Base-by-base conservation (phyloP, 2,113 vertebrate genomes). In the Antennarius striatus region DNA sequence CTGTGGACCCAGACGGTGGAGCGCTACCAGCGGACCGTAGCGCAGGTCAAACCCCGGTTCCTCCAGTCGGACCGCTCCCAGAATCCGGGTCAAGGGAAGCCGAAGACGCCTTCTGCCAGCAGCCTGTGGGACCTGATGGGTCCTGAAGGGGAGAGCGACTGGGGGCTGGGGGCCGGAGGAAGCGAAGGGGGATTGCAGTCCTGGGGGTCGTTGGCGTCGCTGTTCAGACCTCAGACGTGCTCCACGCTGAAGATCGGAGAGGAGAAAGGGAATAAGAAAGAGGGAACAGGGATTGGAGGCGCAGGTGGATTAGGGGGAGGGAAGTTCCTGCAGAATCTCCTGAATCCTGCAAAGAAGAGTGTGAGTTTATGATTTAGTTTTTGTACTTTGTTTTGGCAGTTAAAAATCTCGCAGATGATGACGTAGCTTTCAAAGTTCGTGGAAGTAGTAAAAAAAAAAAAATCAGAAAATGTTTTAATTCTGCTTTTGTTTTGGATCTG, bases 1-100 rank as follows among this genome's bases (percentile, higher is more conserved):
- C 89, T 93, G n/a, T 94, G 93, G 93, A 91, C 91, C 4, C 91
- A 92, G 71, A 93, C 92, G 0, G 83, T 93, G 28, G 92, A 93
- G 76, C 91, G 92, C 62, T 94, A 94, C 87, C 93, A 94, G 80
- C 82, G 86, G 50, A 93, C 92, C 0, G 88, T 93, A 0, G 87
- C 91, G 0, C 91, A 92, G 32, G 92, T 93, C 22, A 93, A 93
- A 67, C 91, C 89, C 3, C 71, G 91, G 0, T 90, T 93, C 50
- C 90, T 93, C 14, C 92, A 92, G 70, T 77, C 88, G 0, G 91
- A 93, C 39, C 50, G 91, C 22, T 29, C 30, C 3, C 88, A 88
- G 68, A 80, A 61, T 13, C 77, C 78, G 6, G 64, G 60, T 53
- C 79, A 81, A 42, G 81, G 75, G 50, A 86, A 79, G 48, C 8